phyloP scores from a whole-genome alignment of 2,113 vertebrate genomes.

The Alectura lathami region DNA sequence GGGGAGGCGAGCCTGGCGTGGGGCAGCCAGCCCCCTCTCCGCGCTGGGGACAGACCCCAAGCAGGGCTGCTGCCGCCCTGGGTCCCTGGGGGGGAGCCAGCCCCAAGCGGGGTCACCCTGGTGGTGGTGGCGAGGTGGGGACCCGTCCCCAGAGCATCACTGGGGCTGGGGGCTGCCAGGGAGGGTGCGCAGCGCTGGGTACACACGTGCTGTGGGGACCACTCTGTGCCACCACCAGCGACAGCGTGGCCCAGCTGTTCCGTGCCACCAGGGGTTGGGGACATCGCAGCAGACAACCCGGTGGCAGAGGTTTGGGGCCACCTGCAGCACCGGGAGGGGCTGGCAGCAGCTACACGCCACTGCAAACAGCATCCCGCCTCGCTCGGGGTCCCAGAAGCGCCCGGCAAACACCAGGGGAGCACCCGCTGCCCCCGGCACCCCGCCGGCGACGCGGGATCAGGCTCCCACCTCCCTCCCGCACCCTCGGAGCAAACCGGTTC shows the following conservation, averaged over 20 bases:
- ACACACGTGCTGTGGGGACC: background rate
- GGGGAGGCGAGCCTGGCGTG: background rate
- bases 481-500: background rate
- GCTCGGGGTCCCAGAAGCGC: too few relatives aligned
- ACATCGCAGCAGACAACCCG: background rate
- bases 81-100: too few relatives aligned
- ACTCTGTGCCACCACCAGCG: background rate
- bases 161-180: background rate
- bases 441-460: background rate
- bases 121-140: accelerated
- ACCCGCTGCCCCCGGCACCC: accelerated
- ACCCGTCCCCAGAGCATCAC: accelerated
- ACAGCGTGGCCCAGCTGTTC: background rate
- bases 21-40: background rate
- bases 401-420: background rate
- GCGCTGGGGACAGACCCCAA: background rate
- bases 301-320: background rate
- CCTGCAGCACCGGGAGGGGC: background rate
- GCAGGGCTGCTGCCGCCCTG: too few relatives aligned
- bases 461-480: background rate
- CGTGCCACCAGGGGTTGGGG: background rate
- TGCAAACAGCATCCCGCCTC: too few relatives aligned
- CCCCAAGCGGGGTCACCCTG: background rate
- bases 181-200: background rate
- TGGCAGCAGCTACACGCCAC: background rate